phyloP scores from a whole-genome alignment of 2,888 invertebrate species.

The Yponomeuta plumbellus region DNA sequence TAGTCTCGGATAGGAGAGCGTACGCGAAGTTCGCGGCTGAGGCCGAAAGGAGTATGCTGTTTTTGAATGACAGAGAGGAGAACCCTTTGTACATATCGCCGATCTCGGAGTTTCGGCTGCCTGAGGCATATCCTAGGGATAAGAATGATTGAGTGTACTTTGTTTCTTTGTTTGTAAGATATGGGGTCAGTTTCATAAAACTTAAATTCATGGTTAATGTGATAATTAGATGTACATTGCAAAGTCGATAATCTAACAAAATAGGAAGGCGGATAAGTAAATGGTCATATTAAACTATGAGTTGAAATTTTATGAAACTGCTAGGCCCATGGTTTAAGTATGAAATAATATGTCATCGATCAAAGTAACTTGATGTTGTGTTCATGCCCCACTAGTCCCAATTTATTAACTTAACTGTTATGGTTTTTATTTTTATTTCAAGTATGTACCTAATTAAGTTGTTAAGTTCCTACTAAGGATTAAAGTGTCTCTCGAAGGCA shows the following conservation, averaged over 20 bases:
- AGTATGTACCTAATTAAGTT: not conserved
- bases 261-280: too few relatives aligned
- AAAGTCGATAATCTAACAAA: too few relatives aligned
- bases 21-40: slow-evolving; percentile 70
- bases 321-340: not conserved
- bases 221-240: too few relatives aligned
- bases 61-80: slow-evolving; percentile 48
- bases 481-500: not conserved
- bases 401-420: not conserved
- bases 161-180: not conserved
- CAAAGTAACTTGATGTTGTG: not conserved
- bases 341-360: not conserved
- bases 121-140: slow-evolving; percentile 65
- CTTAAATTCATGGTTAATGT: too few relatives aligned
- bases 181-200: too few relatives aligned
- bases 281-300: too few relatives aligned
- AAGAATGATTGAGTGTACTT: slow-evolving; percentile 41
- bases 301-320: too few relatives aligned
- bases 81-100: slow-evolving; percentile 82
- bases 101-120: slow-evolving; percentile 72
- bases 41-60: slow-evolving; percentile 54
- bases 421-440: not conserved
- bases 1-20: slow-evolving; percentile 69
- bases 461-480: not conserved
- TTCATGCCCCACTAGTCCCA: not conserved